Percentiles rank a stretch among this genome's conserved stretches.
Evolutionary conservation across 2,888 invertebrate species (phyloP).

Genomic region (Nephrotoma appendiculata): DNA sequence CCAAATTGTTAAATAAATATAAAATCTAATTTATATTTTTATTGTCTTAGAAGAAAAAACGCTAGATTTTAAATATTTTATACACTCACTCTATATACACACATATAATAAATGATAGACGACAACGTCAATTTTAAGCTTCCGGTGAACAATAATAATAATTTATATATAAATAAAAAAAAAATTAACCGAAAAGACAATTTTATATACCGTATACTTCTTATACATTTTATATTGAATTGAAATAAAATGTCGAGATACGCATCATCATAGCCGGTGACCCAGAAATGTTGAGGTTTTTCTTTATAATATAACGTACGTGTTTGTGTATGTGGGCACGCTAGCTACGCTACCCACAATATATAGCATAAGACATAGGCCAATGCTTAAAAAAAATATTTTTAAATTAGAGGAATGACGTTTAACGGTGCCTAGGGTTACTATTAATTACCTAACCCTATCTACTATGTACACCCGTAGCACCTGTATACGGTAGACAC

Average conservation of each 20-base stretch:
- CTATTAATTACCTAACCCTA: too few relatives aligned
- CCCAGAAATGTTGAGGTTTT: background rate
- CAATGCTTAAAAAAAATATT: background rate
- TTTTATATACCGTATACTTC: background rate
- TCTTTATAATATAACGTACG: too few relatives aligned
- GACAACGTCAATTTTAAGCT: background rate
- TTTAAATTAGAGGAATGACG: background rate
- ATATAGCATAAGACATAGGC: background rate
- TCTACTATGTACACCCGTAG: background rate
- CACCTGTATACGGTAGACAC: background rate
- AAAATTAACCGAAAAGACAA: background rate
- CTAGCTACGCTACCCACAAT: background rate
- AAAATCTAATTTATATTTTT: background rate
- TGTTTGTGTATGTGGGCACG: background rate
- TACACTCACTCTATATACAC: background rate
- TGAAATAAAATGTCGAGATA: background rate
- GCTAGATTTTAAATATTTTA: background rate
- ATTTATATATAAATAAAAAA: background rate
- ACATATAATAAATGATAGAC: background rate
- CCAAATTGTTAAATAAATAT: background rate
- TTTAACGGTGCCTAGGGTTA: too few relatives aligned
- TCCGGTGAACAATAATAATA: background rate
- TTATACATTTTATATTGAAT: background rate
- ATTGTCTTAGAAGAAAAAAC: background rate
- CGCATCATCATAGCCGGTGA: background rate